Base-by-base conservation (phyloP, 2,888 invertebrate genomes). In the Pandemis heparana region DNA sequence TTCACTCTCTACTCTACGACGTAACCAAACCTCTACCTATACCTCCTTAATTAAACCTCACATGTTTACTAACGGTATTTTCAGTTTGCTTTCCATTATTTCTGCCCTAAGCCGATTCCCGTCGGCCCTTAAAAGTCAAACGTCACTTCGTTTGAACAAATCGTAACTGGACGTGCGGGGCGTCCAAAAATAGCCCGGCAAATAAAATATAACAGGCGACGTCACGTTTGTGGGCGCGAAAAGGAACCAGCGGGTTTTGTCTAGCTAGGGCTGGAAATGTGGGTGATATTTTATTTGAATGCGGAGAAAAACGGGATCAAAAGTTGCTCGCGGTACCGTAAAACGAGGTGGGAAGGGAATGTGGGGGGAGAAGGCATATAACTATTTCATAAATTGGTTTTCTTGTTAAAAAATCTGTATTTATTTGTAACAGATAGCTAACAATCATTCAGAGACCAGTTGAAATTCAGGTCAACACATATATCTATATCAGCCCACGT, bases 121-220 rank as follows among this genome's bases (percentile, higher is more conserved):
- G 16, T 65, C 18, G 5, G 39, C 51, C 65, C 65, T 39, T 53
- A 53, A 39, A 53, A 16, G 65, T 66, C 39, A 66, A 53, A 66
- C 53, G 53, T 39, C 53, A 66, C n/a, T 53, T 18, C 16, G 16
- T 39, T 5, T 16, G 62, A 10, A 18, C 18, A 23, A 63, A 39
- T 62, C 43, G 23, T 23, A 23, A 23, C 62, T 38, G 32, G 23
- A 41, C 56, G 53, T 56, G 23, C 53, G n/a, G 23, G 14, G 23
- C 41, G 41, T 56, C 14, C 66, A 2, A 38, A 41, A 66, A 56
- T 41, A 66, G 41, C 53, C 39, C 5, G 18, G 9, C 14, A 53
- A 66, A 66, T 66, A 41, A 56, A 66, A 56, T 41, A 66, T 66
- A 66, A 41, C 23, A 41, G 41, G 41, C 41, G 43, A 10, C 56